These are phyloP conservation scores for Latrodectus geometricus DNA, from an alignment of 1,140 invertebrate species.

Conservation along the genomic window DNA sequence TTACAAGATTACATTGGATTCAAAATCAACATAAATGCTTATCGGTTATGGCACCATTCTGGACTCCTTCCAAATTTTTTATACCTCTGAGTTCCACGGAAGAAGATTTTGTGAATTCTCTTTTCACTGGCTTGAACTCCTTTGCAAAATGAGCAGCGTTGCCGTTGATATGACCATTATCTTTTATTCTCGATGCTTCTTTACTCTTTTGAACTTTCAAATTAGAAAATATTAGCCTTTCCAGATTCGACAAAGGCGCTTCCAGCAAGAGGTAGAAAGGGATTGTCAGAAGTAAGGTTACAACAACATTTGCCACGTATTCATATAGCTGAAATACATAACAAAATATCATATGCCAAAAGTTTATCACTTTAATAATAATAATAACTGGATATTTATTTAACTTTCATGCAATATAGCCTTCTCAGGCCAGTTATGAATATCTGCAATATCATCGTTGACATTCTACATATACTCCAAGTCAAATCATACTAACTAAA, in stretches of 20 bases:
- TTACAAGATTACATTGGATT: too few species aligned
- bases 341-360: not conserved
- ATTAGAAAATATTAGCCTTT: conserved; percentile 26
- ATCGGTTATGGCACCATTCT: not conserved
- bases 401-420: too few species aligned
- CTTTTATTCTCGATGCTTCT: not conserved
- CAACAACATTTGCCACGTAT: conserved; percentile 34
- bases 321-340: conserved; percentile 35
- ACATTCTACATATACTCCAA: too few species aligned
- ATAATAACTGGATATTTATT: too few species aligned
- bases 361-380: not conserved
- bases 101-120: not conserved
- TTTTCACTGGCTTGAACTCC: not conserved
- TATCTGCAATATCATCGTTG: too few species aligned
- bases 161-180: conserved; percentile 7
- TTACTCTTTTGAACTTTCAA: not conserved
- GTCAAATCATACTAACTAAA: too few species aligned
- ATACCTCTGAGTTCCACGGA: not conserved
- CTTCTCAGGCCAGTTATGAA: too few species aligned
- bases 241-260: conserved; percentile 34
- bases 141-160: not conserved
- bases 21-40: not conserved
- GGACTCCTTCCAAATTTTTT: not conserved
- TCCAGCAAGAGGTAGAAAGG: conserved; percentile 32
- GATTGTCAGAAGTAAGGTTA: not conserved